Percentiles rank a stretch among this genome's conserved stretches.
These are phyloP conservation scores for Euzetes globulus DNA, from an alignment of 2,888 invertebrate genomes.

Conservation along the genomic window DNA sequence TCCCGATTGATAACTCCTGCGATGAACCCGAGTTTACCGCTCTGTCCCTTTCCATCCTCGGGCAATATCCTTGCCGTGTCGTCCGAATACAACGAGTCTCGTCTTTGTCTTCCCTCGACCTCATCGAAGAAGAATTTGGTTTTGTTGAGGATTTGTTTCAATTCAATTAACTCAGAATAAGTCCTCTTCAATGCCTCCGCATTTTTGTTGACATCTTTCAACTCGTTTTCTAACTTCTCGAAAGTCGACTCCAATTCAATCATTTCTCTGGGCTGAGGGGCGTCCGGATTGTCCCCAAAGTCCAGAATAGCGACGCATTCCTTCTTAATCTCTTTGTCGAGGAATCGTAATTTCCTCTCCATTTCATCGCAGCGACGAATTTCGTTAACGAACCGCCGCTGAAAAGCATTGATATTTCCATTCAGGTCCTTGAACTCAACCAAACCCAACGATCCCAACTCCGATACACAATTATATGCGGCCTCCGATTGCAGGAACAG, in stretches of 20 bases:
- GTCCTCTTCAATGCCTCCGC: slow-evolving; percentile 94
- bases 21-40: slow-evolving; percentile 91
- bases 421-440: slow-evolving; percentile 94
- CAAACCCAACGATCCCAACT: slow-evolving; percentile 84
- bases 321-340: slow-evolving; percentile 94
- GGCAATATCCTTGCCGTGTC: slow-evolving; percentile 92
- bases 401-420: slow-evolving; percentile 89
- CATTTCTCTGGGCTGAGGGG: slow-evolving; percentile 98
- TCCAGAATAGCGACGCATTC: slow-evolving; percentile 96
- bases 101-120: slow-evolving; percentile 48
- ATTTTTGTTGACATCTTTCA: slow-evolving; percentile 97
- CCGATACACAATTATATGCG: slow-evolving; percentile 85
- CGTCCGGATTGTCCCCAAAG: slow-evolving; percentile 96
- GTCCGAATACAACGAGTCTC: slow-evolving; percentile 48
- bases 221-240: slow-evolving; percentile 92
- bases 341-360: slow-evolving; percentile 83
- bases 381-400: slow-evolving; percentile 96
- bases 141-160: slow-evolving; percentile 92
- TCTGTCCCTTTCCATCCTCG: slow-evolving; percentile 88
- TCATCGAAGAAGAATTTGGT: slow-evolving; percentile 98
- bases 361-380: slow-evolving; percentile 97
- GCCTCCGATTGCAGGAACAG: slow-evolving; percentile 93
- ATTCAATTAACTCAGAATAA: slow-evolving; percentile 87
- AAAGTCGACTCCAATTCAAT: slow-evolving; percentile 67
- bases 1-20: slow-evolving; percentile 94